Evolutionary conservation across 2,888 invertebrate species (phyloP), one percentile per base, ranked within the genome.

Genomic region (Platynereis dumerilii): DNA sequence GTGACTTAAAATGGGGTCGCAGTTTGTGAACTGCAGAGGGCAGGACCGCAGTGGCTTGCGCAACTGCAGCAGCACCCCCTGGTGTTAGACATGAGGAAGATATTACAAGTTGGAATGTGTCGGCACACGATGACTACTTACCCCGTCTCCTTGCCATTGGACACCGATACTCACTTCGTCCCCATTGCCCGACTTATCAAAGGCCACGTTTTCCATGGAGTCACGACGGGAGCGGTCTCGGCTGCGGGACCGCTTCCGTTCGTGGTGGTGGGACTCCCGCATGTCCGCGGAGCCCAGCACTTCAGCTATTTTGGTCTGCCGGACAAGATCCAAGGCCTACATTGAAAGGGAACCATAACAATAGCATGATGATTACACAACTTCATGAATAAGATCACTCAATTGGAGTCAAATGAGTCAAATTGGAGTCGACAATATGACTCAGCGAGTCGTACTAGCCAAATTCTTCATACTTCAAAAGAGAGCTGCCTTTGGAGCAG

Each of bases 261-360:
- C 54, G 5, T 39, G 39, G 55, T 54, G 54, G 28, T 56, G 44
- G 34, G 17, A 15, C 22, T 57, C n/a, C 22, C 24, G 17, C 17
- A 27, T 24, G 48, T 48, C 48, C 17, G 34, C 58, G 22, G 44
- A 27, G 24, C 59, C 89, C 75, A 91, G 85, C 73, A 91, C 87
- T 83, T 90, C 90, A 72, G 89, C 89, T 76, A 91, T 91, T 82
- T 94, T 93, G 65, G 93, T 91, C 87, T 94, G 93, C 87, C 94
- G 94, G 82, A 94, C 93, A 82, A 94, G 90, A 87, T 95, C 95
- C 87, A 94, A 87, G 72, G 94, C 94, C 92, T 93, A 79, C 26
- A 56, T 26, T 24, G 22, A 62, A 52, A 62, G 55, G 57, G 62
- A 61, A 61, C 61, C 61, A 61, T 55, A 61, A 55, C 61, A 52